Conservation (phyloP, 2,888 invertebrate genomes). For the Polydrusus tereticollis region DNA sequence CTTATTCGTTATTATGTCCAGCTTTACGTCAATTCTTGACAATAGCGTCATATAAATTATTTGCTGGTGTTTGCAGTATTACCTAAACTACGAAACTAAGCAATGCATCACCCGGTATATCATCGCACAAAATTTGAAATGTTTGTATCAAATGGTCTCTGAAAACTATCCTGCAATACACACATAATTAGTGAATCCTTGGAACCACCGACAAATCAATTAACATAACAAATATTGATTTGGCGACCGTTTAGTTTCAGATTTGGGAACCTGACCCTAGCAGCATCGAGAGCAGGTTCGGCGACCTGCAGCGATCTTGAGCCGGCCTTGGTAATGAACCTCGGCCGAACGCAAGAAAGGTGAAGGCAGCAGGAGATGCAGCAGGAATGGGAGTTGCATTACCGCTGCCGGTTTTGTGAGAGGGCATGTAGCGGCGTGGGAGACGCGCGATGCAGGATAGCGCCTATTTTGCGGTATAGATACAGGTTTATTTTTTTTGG, state of each 20-base stretch:
- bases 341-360: conserved; percentile 22
- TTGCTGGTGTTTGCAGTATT: too few relatives aligned
- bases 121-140: too few relatives aligned
- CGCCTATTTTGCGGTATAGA: not conserved
- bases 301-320: conserved; percentile 37
- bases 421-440: conserved; percentile 12
- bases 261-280: not conserved
- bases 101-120: too few relatives aligned
- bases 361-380: conserved; percentile 40
- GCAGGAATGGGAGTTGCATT: conserved; percentile 20
- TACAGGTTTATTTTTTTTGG: not conserved
- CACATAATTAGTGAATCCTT: too few relatives aligned
- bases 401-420: conserved; percentile 19
- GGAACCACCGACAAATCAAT: too few relatives aligned
- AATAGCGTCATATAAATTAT: too few relatives aligned
- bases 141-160: too few relatives aligned
- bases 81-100: too few relatives aligned
- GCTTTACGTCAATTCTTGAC: too few relatives aligned
- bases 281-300: conserved; percentile 32
- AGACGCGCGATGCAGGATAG: not conserved
- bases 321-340: conserved; percentile 48
- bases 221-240: too few relatives aligned
- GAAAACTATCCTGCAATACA: too few relatives aligned
- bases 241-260: not conserved
- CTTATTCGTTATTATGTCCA: too few relatives aligned